A percentile compares a stretch with the other conserved stretches of the same genome.
These are phyloP conservation scores for Scolopax mira DNA, from an alignment of 2,113 vertebrate species.

Conservation along the genomic window DNA sequence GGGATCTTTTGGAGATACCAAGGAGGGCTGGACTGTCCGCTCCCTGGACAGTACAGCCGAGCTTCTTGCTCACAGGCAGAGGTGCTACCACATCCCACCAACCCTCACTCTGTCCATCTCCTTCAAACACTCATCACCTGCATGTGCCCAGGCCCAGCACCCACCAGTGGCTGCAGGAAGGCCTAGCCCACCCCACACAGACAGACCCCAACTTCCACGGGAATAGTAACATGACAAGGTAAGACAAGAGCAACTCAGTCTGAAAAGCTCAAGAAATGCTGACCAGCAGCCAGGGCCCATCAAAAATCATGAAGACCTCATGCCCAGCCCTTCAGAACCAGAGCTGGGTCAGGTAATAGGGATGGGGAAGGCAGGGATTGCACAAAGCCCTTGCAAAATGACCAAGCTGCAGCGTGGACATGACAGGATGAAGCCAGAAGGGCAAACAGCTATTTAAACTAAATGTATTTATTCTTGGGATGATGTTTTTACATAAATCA, in stretches of 20 bases:
- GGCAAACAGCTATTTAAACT: slow-evolving; percentile 14
- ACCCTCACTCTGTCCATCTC: not conserved
- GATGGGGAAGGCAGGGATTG: not conserved
- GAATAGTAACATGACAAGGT: not conserved
- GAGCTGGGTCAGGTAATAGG: not conserved
- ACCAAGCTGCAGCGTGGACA: not conserved
- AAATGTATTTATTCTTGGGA: slow-evolving; percentile 28
- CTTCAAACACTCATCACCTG: not conserved
- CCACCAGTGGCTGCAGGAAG: not conserved
- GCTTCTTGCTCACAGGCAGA: not conserved
- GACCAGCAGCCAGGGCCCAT: not conserved
- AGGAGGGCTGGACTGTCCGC: not conserved
- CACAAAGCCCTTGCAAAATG: not conserved
- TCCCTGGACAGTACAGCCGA: fast-evolving
- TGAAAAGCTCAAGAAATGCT: not conserved
- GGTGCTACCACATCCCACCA: not conserved
- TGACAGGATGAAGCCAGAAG: not conserved
- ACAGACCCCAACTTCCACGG: not conserved
- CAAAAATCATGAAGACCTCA: not conserved
- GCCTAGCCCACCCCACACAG: not conserved
- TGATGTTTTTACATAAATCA: not conserved
- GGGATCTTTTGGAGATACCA: fast-evolving
- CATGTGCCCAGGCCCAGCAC: not conserved
- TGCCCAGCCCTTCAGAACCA: not conserved
- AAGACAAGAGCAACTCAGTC: not conserved